Percentiles rank a stretch among this genome's conserved stretches.
Evolutionary conservation across 1,140 invertebrate genomes (phyloP).

Genomic region (Mercenaria mercenaria): DNA sequence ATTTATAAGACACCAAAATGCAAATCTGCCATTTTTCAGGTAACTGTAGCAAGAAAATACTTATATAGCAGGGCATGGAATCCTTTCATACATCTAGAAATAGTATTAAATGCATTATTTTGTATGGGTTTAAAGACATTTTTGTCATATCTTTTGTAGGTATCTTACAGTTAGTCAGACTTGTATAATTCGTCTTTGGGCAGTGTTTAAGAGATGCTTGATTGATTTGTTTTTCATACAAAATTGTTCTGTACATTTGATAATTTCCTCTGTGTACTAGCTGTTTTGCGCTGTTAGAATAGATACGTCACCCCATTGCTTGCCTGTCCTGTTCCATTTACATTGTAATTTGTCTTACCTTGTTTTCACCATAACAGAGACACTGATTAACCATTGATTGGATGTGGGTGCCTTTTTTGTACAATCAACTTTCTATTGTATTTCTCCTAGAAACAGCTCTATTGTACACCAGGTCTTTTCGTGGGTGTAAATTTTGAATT

Average conservation of each 20-base stretch:
- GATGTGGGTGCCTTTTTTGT: not conserved
- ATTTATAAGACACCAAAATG: too few relatives aligned
- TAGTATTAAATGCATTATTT: too few relatives aligned
- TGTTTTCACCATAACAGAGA: not conserved
- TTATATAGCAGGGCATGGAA: too few relatives aligned
- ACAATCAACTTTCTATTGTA: not conserved
- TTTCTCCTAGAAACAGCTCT: not conserved
- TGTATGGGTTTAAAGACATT: too few relatives aligned
- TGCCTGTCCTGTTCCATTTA: conserved; percentile 13
- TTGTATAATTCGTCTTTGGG: too few relatives aligned
- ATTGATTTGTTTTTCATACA: not conserved
- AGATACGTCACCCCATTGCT: not conserved
- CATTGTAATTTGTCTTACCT: conserved; percentile 37
- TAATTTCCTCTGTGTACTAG: not conserved
- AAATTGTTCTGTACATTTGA: not conserved
- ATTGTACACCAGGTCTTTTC: not conserved
- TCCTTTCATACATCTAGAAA: too few relatives aligned
- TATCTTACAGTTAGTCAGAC: too few relatives aligned
- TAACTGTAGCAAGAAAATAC: too few relatives aligned
- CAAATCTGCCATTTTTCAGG: too few relatives aligned
- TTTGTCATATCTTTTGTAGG: too few relatives aligned
- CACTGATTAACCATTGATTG: conserved; percentile 8
- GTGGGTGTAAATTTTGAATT: too few relatives aligned
- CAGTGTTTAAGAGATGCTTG: not conserved
- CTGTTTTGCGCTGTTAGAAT: not conserved